Percentiles rank a stretch among this genome's conserved stretches.
Conservation (phyloP, 2,797 vertebrate species). For the Apogon hyalosoma region DNA sequence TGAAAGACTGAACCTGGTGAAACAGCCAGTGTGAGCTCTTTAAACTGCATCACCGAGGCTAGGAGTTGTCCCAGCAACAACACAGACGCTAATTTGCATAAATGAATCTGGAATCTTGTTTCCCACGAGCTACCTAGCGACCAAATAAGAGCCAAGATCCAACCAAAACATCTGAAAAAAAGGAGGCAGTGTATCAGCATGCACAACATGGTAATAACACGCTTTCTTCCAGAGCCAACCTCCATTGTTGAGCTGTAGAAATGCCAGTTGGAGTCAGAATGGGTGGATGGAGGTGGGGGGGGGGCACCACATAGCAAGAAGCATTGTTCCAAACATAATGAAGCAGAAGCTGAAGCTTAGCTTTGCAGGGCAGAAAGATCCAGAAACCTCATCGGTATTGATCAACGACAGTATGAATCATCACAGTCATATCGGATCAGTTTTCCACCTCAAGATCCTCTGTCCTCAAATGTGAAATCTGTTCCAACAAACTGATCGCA, state of each 20-base stretch:
- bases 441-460: not conserved
- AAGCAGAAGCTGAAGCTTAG: conserved; percentile 3
- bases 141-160: conserved; percentile 26
- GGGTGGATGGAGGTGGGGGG: not conserved
- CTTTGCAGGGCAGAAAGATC: not conserved
- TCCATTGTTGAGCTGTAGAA: conserved; percentile 56
- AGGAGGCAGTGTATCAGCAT: conserved; percentile 49
- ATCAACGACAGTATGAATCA: conserved; percentile 1
- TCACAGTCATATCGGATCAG: not conserved
- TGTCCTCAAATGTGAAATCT: not conserved
- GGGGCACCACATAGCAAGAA: conserved; percentile 26
- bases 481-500: not conserved
- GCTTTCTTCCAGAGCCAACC: conserved; percentile 43
- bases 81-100: conserved; percentile 10
- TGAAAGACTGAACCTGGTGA: no score
- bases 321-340: conserved; percentile 29
- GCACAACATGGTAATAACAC: conserved; percentile 49
- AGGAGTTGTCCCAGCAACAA: conserved; percentile 7
- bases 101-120: conserved; percentile 1
- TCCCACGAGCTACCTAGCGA: not conserved
- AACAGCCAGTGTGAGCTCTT: not conserved
- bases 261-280: conserved; percentile 26
- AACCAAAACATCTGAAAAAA: conserved; percentile 31
- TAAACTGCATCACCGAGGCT: not conserved
- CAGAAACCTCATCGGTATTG: not conserved